These are phyloP conservation scores for Meloidogyne exigua DNA, from an alignment of 1,140 invertebrate species.

Conservation along the genomic window DNA sequence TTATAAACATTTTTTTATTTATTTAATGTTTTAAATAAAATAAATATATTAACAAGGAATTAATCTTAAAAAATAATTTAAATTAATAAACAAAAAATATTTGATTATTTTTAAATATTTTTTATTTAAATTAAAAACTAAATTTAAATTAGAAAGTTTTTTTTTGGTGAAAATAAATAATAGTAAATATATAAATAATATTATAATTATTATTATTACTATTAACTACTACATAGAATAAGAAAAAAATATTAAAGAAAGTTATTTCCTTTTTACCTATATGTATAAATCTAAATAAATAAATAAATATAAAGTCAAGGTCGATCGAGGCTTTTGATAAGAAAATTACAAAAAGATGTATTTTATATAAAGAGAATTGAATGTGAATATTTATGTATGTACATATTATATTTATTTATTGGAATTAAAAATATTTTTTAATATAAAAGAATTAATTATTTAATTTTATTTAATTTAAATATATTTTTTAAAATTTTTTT, in stretches of 20 bases:
- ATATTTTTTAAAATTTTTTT: too few relatives aligned
- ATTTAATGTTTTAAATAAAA: neutral
- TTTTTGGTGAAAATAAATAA: neutral
- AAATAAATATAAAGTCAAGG: neutral
- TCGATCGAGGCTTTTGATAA: neutral
- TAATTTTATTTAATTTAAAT: too few relatives aligned
- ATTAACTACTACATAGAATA: neutral
- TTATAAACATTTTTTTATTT: neutral
- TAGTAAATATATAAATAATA: neutral
- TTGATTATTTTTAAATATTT: too few relatives aligned
- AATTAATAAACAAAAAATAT: neutral
- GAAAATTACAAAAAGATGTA: neutral
- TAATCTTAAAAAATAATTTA: neutral
- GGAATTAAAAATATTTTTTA: neutral
- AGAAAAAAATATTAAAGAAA: neutral
- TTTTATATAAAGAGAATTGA: neutral
- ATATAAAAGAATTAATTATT: too few relatives aligned
- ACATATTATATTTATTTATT: constrained; percentile 5
- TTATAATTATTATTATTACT: neutral
- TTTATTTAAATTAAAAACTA: too few relatives aligned
- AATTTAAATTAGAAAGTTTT: too few relatives aligned
- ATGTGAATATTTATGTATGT: neutral
- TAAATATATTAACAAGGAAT: neutral
- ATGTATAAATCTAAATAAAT: neutral
- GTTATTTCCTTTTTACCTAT: neutral